Base-by-base conservation (phyloP, 1,140 invertebrate genomes). In the Atta cephalotes region DNA sequence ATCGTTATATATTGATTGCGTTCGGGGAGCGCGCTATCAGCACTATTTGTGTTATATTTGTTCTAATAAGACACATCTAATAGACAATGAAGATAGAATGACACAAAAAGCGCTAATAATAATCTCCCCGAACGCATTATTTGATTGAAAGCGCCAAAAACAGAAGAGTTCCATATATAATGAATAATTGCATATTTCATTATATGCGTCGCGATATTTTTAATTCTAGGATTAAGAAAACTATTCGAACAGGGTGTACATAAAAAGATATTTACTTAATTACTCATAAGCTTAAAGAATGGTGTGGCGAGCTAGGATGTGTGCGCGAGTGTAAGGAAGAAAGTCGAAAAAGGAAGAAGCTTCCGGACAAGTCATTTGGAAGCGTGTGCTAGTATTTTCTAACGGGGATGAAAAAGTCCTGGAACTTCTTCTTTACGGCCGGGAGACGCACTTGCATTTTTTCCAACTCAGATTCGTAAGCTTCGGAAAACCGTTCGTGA, bases 251-350 rank as follows among this genome's bases (percentile, higher is more conserved):
- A 93, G 94, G 93, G 94, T 95, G 93, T 95, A 94, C 88, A 95
- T 95, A 94, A 81, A 95, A 89, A 92, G 88, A 93, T 94, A 95
- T 94, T 95, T 95, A 95, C 94, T 95, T 95, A 95, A 95, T 94
- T 94, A 94, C 88, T 86, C 91, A 89, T 92, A 92, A 92, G 90
- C 77, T 87, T 87, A 87, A 62, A 78, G 9, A 35, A 84, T 53
- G 71, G 65, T 60, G 76, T 51, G 31, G 53, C 51, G 51, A 76
- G 62, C 70, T 65, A 68, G 71, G 21, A 72, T 81, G 86, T 25
- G 72, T 68, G 82, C 39, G 58, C 28, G 79, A 82, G 58, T 78
- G 63, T 51, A 28, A 49, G 71, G 31, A 45, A 65, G 14, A 28
- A 72, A 31, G 60, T 49, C 3, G 53, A 77, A 28, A 78, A 39